These are phyloP conservation scores for Cataglyphis hispanica DNA, from an alignment of 1,140 invertebrate genomes.

Conservation along the genomic window DNA sequence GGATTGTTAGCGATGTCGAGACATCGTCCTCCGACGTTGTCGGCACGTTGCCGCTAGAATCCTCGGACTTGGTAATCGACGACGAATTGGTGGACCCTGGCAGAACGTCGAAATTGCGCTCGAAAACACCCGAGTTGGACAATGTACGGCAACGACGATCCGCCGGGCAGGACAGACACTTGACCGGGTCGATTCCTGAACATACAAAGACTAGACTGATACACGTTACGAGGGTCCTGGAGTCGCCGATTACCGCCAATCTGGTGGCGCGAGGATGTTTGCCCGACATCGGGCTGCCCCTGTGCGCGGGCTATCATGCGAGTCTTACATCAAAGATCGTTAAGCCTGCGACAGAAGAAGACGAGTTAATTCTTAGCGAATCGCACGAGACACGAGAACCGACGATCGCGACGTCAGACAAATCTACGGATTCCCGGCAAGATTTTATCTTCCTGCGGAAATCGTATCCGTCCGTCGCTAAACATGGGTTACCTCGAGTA, in stretches of 20 bases:
- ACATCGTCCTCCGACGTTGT: background rate
- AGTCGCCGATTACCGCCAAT: conserved; percentile 66
- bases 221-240: conserved; percentile 65
- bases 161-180: background rate
- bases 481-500: background rate
- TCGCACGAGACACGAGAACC: background rate
- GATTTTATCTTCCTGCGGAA: background rate
- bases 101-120: background rate
- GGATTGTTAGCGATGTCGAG: background rate
- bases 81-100: background rate
- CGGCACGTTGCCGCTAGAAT: background rate
- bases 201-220: background rate
- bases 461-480: background rate
- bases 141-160: too few species aligned
- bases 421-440: background rate
- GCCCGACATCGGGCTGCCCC: conserved; percentile 67
- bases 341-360: background rate
- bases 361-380: background rate
- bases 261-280: conserved; percentile 69
- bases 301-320: conserved; percentile 41
- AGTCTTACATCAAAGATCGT: background rate
- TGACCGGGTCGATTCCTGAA: background rate
- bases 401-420: background rate
- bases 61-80: background rate
- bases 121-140: background rate